Base-by-base conservation (phyloP, 1,140 invertebrate species). In the Cherax quadricarinatus region DNA sequence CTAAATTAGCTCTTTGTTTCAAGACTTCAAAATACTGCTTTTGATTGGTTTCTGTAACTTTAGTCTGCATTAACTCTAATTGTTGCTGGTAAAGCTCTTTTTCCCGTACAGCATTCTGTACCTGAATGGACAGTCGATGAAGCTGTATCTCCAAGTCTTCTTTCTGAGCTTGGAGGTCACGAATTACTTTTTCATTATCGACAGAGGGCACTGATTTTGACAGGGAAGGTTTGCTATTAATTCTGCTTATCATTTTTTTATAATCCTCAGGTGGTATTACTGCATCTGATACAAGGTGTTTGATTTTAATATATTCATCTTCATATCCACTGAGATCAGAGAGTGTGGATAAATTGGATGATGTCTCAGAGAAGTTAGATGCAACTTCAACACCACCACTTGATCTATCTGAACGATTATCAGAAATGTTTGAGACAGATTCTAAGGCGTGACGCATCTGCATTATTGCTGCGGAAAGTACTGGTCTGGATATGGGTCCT, bases 251-350 rank as follows among this genome's bases (percentile, higher is more conserved):
- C 49, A 83, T 62, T 82, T 78, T 88, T 62, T 91, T 87, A 62
- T 88, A 84, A 75, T 92, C 86, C 62, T 92, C 91, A 57, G 86
- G 80, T n/a, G 86, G 81, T 48, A 85, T 85, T 21, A 83, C 81
- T 48, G 91, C 86, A 90, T 93, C 88, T 41, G 88, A 91, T 14
- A 93, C 88, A 57, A 93, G 85, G 48, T 85, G 83, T 51, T 88
- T 90, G 62, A 93, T 87, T 62, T 62, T 93, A 18, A 90, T 66
- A 70, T 93, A 93, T 51, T 93, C 92, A n/a, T 93, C 92, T 60
- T 93, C 84, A 90, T 93, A 93, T 18, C 92, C 92, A 88, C 92
- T 93, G 16, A 93, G 88, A 83, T 93, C 92, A 75, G 88, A 91
- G 18, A 93, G 84, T 30, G 92, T 93, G 30, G 92, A 93, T 60